Percentiles rank a stretch among this genome's conserved stretches.
phyloP scores from a whole-genome alignment of 2,113 vertebrate species.

The Nesogale talazaci region DNA sequence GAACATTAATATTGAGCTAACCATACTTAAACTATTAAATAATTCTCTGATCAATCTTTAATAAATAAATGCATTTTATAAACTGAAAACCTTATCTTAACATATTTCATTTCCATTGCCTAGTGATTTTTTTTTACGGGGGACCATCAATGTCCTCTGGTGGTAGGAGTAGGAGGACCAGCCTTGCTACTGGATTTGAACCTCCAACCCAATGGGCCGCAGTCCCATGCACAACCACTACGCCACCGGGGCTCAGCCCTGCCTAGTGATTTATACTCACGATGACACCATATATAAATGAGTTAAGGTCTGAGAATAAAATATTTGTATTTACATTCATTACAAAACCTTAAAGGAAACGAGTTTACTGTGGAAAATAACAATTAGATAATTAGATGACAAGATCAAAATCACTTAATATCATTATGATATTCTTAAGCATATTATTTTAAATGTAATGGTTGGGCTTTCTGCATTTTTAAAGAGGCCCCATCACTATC shows the following conservation, averaged over 20 bases:
- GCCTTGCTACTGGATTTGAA: no score
- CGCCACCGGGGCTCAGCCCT: no score
- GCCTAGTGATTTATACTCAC: neutral
- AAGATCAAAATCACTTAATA: neutral
- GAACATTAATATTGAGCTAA: neutral
- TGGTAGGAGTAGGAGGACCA: no score
- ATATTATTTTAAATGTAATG: neutral
- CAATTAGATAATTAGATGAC: neutral
- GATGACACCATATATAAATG: neutral
- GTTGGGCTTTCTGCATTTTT: neutral
- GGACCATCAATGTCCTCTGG: no score
- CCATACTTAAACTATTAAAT: neutral
- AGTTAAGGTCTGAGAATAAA: neutral
- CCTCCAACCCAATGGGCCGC: no score
- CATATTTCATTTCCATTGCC: neutral
- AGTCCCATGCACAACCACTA: no score
- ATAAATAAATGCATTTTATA: neutral
- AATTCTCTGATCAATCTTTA: neutral
- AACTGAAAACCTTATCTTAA: neutral
- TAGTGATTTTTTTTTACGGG: no score
- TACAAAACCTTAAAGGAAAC: neutral
- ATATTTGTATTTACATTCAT: conserved; percentile 11
- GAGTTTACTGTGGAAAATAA: neutral
- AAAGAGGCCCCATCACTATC: neutral
- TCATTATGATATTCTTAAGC: conserved; percentile 2